Evolutionary conservation across 2,113 vertebrate genomes (phyloP).

Genomic region (Pomatostomus ruficeps): DNA sequence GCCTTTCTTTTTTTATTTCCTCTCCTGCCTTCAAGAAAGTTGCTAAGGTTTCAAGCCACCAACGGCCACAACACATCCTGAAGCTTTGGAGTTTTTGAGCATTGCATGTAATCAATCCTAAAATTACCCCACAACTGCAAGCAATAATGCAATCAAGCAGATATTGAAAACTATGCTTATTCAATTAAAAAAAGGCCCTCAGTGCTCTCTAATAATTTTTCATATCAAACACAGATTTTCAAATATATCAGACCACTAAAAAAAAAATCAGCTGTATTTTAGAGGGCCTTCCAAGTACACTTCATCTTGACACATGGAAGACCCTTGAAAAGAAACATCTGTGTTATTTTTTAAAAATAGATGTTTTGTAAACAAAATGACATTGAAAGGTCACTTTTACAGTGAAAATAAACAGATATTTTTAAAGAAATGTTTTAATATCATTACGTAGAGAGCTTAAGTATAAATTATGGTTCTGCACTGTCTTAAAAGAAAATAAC

Average conservation of each 20-base stretch:
- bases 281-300: neutral
- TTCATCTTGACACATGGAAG: neutral
- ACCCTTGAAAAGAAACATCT: neutral
- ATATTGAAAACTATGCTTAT: neutral
- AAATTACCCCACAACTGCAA: rapidly evolving
- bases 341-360: neutral
- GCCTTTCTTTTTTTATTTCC: too few relatives aligned
- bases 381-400: neutral
- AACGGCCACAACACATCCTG: neutral
- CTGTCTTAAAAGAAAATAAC: neutral
- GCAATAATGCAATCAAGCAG: neutral
- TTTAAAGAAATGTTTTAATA: neutral
- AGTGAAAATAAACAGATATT: neutral
- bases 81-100: neutral
- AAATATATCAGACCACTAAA: neutral
- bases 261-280: neutral
- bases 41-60: neutral
- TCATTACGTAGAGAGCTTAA: neutral
- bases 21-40: neutral
- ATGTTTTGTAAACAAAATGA: neutral
- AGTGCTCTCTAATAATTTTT: neutral
- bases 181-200: neutral
- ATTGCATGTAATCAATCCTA: neutral
- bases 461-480: neutral
- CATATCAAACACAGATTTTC: neutral